Base-by-base conservation (phyloP, 2,797 vertebrate species). In the Myotis planiceps region DNA sequence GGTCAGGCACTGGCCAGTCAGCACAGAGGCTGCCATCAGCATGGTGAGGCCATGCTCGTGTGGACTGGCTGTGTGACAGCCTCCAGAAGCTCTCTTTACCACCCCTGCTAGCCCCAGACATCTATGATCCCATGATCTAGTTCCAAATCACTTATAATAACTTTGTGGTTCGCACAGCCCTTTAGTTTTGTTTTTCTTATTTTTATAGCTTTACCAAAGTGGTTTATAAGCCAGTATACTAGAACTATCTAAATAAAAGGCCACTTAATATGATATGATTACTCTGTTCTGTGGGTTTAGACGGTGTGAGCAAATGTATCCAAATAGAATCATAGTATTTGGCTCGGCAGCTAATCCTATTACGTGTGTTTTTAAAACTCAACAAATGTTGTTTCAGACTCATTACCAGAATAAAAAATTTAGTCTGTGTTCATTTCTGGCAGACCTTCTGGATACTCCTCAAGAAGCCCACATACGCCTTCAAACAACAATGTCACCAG, bases 401-500 rank as follows among this genome's bases (percentile, higher is more conserved):
- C 4, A 15, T 96, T 71, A 49, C 88, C 66, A 89, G 69, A 93
- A 79, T 92, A 90, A 97, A 97, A 97, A 92, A 80, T 82, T 63
- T 71, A 81, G 66, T 29, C 82, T 85, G 42, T 86, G 51, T 84
- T 93, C 88, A 86, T 88, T 83, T 89, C 84, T 74, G 90, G 86
- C 90, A 97, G 90, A 80, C 95, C 96, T 95, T 90, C 51, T 78
- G 95, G 95, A 80, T 88, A 66, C 66, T 96, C 86, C 88, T 97
- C 23, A 21, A 96, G 95, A 94, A 95, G 71, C 82, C 93, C 97
- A 76, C 91, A 96, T 9, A 21, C 78, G 81, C 74, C 96, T 95
- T 96, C 63, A 51, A 74, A 94, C 71, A 85, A 78, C 65, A 87
- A 84, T 90, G 96, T 96, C 88, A 95, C 96, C 83, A 87, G 76